Conservation (phyloP, 2,113 vertebrate species). For the Plecotus auritus region DNA sequence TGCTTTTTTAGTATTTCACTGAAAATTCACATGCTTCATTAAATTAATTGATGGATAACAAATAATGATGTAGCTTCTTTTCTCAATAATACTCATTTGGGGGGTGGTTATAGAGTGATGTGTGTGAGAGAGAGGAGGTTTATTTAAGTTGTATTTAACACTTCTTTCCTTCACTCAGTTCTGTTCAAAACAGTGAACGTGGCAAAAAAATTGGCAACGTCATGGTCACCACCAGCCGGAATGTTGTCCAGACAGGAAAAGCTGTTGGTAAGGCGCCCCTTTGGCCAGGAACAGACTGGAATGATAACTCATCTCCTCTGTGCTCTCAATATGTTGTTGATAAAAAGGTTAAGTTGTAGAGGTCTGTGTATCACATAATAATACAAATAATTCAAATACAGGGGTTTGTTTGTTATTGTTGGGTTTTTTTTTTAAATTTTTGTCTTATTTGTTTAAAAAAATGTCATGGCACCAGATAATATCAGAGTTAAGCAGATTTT, state of each 20-base stretch:
- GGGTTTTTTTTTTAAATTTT: not conserved
- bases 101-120: not conserved
- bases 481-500: not conserved
- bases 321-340: not conserved
- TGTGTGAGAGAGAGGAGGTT: not conserved
- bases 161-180: constrained; percentile 81
- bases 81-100: not conserved
- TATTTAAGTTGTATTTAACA: constrained; percentile 2
- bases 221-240: constrained; percentile 94
- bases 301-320: not conserved
- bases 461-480: not conserved
- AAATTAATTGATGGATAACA: not conserved
- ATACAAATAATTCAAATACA: not conserved
- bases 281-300: not conserved
- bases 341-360: not conserved
- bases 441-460: not conserved
- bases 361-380: not conserved
- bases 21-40: not conserved
- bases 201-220: constrained; percentile 96
- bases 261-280: constrained; percentile 89
- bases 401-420: not conserved
- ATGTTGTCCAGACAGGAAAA: constrained; percentile 95
- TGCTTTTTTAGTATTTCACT: not conserved
- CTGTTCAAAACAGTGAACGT: constrained; percentile 97
- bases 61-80: not conserved